phyloP scores from a whole-genome alignment of 2,888 invertebrate genomes.

The Volucella inflata region DNA sequence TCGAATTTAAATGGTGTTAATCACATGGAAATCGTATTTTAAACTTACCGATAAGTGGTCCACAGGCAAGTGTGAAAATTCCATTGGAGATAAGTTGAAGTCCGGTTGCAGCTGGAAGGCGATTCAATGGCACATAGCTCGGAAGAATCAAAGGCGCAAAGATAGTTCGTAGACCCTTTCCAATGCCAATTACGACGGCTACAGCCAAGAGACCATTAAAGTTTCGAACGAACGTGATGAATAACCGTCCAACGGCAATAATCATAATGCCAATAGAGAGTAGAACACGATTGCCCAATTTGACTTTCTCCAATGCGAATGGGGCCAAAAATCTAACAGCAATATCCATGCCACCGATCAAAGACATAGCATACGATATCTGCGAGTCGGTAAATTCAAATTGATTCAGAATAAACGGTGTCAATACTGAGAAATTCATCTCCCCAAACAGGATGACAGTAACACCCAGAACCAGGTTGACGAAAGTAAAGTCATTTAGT shows the following conservation, averaged over 20 bases:
- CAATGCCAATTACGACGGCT: slow-evolving; percentile 88
- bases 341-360: slow-evolving; percentile 88
- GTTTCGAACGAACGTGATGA: slow-evolving; percentile 84
- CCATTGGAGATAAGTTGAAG: slow-evolving; percentile 88
- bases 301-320: slow-evolving; percentile 87
- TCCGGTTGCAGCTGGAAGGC: slow-evolving; percentile 89
- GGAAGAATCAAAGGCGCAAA: slow-evolving; percentile 90
- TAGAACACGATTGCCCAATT: slow-evolving; percentile 88
- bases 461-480: slow-evolving; percentile 89
- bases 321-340: slow-evolving; percentile 88
- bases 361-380: slow-evolving; percentile 88
- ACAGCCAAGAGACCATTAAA: slow-evolving; percentile 85
- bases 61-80: slow-evolving; percentile 86
- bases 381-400: slow-evolving; percentile 85
- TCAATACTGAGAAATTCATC: slow-evolving; percentile 89
- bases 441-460: slow-evolving; percentile 90
- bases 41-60: slow-evolving; percentile 87
- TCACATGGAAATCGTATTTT: neutral
- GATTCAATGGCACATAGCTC: slow-evolving; percentile 88
- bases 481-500: slow-evolving; percentile 87
- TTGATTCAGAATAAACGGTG: slow-evolving; percentile 89
- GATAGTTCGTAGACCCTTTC: slow-evolving; percentile 89
- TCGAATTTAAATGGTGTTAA: neutral
- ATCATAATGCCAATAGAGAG: slow-evolving; percentile 87
- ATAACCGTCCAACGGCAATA: slow-evolving; percentile 84